These are phyloP conservation scores for Acleris literana DNA, from an alignment of 2,888 invertebrate genomes.

Conservation along the genomic window DNA sequence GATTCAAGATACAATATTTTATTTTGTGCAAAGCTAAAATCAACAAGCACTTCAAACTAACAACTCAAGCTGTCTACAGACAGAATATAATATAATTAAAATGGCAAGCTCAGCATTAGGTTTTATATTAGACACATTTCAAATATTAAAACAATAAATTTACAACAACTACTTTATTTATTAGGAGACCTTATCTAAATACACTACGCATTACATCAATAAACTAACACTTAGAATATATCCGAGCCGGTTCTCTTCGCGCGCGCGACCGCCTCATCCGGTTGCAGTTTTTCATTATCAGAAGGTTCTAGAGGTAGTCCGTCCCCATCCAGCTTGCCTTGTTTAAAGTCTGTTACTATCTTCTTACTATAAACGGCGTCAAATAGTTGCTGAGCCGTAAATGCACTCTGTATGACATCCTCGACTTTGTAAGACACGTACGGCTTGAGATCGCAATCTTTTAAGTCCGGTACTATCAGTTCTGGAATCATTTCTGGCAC, in stretches of 20 bases:
- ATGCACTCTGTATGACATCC: constrained; percentile 90
- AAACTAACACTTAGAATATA: constrained; percentile 82
- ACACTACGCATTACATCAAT: constrained; percentile 13
- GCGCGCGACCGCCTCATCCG: constrained; percentile 87
- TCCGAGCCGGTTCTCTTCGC: constrained; percentile 92
- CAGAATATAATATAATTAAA: no score
- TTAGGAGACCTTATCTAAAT: constrained; percentile 24
- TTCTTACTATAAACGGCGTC: constrained; percentile 91
- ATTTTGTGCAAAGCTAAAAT: no score
- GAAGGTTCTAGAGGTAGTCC: constrained; percentile 89
- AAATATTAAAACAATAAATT: neutral
- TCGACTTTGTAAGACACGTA: constrained; percentile 95
- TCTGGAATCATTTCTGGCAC: constrained; percentile 96
- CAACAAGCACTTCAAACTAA: no score
- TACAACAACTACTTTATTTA: constrained; percentile 26
- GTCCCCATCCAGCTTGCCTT: constrained; percentile 86
- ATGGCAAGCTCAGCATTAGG: no score
- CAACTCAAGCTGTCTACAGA: no score
- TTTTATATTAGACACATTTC: neutral
- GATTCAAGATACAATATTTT: no score
- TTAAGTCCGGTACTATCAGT: constrained; percentile 95
- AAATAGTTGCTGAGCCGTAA: constrained; percentile 92
- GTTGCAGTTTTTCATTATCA: constrained; percentile 86
- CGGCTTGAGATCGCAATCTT: constrained; percentile 92
- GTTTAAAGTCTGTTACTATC: constrained; percentile 89